Conservation (phyloP, 2,113 vertebrate genomes). For the Microcebus murinus region DNA sequence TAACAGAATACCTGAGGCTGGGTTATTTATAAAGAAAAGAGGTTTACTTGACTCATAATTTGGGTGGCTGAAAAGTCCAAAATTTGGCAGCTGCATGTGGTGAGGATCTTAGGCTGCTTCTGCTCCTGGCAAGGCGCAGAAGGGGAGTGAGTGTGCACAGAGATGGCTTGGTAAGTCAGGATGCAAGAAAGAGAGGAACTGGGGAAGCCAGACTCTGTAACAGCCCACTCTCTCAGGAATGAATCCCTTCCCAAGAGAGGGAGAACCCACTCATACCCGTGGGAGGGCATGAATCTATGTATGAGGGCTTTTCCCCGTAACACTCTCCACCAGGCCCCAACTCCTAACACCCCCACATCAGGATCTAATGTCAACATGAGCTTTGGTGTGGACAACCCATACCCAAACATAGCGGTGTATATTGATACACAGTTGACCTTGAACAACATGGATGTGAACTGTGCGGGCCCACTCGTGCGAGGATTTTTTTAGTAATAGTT, state of each 20-base stretch:
- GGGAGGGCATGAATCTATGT: background rate
- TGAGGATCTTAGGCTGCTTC: background rate
- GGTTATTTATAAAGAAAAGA: background rate
- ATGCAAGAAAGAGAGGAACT: background rate
- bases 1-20: background rate
- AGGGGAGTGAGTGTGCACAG: background rate
- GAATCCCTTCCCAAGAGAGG: background rate
- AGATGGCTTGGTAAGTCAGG: background rate
- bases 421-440: background rate
- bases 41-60: background rate
- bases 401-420: background rate
- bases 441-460: background rate
- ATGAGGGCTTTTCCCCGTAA: background rate
- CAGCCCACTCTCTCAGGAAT: background rate
- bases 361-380: background rate
- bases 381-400: background rate
- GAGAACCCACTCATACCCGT: background rate
- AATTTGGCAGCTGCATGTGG: background rate
- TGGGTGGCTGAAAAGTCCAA: background rate
- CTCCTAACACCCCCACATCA: background rate
- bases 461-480: background rate
- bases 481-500: background rate
- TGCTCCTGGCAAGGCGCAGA: background rate
- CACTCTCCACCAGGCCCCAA: background rate
- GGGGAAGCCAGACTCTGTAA: background rate